A percentile compares a stretch with the other conserved stretches of the same genome.
These are phyloP conservation scores for cattle (Bos taurus) DNA, from an alignment of 2,113 vertebrate genomes.

Conservation along the genomic window DNA sequence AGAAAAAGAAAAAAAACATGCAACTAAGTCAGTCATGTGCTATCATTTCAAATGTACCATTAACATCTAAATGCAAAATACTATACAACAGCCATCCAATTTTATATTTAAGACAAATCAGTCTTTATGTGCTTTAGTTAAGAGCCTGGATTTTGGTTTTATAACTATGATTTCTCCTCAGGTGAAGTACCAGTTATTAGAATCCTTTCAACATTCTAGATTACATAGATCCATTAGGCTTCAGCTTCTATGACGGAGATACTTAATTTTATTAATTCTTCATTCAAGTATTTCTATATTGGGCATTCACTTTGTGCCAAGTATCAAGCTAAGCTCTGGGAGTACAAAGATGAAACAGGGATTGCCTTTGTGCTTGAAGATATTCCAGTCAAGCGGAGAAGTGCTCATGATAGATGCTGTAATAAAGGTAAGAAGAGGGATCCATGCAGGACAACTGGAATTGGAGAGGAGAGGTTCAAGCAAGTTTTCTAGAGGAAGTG, in stretches of 20 bases:
- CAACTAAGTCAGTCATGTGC: not conserved
- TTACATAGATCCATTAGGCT: not conserved
- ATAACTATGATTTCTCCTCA: not conserved
- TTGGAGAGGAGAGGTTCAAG: not conserved
- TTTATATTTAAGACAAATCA: constrained; percentile 3
- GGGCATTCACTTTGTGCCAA: not conserved
- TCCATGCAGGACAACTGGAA: not conserved
- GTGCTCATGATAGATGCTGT: not conserved
- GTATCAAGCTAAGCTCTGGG: not conserved
- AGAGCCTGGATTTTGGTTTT: not conserved
- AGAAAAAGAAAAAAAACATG: not conserved
- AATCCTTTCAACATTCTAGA: not conserved
- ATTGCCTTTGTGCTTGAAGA: not conserved
- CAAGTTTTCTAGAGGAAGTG: not conserved
- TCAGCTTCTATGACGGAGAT: not conserved
- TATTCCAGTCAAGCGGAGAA: not conserved
- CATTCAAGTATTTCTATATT: not conserved
- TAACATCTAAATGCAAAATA: not conserved
- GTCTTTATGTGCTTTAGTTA: not conserved
- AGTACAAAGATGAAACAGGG: not conserved
- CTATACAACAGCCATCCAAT: not conserved
- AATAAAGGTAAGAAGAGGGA: not conserved
- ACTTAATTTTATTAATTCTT: not conserved
- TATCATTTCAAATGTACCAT: constrained; percentile 17
- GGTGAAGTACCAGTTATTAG: not conserved